Conservation (phyloP, 1,140 invertebrate species). For the Nasonia vitripennis region DNA sequence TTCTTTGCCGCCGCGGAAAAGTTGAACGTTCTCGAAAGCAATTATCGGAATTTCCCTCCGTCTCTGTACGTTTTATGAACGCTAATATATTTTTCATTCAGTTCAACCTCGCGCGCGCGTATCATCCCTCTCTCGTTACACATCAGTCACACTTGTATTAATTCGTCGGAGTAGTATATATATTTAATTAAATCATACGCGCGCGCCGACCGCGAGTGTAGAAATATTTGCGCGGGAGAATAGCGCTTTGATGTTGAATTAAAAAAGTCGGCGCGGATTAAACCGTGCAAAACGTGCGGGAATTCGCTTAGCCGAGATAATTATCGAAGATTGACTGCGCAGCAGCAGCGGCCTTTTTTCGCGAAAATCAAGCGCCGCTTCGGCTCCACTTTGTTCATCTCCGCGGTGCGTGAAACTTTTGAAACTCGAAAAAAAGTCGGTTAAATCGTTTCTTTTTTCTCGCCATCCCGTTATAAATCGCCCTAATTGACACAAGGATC, state of each 20-base stretch:
- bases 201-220: no score
- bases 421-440: not conserved
- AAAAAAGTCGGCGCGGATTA: no score
- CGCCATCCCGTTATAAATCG: not conserved
- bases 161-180: not conserved
- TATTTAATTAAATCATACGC: no score
- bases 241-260: no score
- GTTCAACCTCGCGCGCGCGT: not conserved
- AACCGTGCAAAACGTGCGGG: no score
- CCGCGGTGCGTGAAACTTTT: not conserved
- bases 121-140: no score
- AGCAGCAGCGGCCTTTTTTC: no score
- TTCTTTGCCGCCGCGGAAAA: not conserved
- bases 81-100: not conserved
- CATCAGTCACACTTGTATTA: not conserved
- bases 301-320: no score
- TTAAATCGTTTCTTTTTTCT: not conserved
- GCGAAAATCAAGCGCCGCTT: no score
- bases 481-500: not conserved
- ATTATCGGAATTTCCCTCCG: constrained; percentile 24
- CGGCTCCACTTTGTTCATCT: not conserved
- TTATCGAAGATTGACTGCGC: no score
- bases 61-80: not conserved
- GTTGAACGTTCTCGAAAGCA: not conserved
- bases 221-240: no score